A percentile compares a stretch with the other conserved stretches of the same genome.
Conservation (phyloP, 2,113 vertebrate species). For the Pterocles burchelli region DNA sequence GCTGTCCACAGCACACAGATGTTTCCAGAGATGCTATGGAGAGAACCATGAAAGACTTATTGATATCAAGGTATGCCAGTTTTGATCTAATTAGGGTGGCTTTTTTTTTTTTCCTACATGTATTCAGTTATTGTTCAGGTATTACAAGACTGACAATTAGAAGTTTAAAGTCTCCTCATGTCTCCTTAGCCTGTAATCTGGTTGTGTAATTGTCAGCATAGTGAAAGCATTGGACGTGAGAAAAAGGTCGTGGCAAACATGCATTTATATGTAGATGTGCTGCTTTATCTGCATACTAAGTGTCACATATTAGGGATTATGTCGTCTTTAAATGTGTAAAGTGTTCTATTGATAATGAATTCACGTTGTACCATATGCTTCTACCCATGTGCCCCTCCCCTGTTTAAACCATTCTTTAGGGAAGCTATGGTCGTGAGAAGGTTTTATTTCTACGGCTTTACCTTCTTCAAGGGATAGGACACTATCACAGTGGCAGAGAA, state of each 20-base stretch:
- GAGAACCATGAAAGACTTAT: constrained; percentile 86
- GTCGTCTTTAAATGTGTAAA: neutral
- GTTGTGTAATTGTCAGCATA: neutral
- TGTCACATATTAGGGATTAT: neutral
- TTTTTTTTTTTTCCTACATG: neutral
- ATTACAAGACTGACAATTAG: neutral
- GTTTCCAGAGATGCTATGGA: constrained; percentile 91
- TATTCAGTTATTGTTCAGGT: neutral
- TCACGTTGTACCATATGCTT: neutral
- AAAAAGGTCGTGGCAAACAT: neutral
- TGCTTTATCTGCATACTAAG: neutral
- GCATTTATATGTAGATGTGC: neutral
- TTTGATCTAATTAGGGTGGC: neutral
- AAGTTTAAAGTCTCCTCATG: neutral
- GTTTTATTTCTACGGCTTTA: constrained; percentile 92
- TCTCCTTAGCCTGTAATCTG: neutral
- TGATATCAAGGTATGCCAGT: constrained; percentile 86
- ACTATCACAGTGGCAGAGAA: constrained; percentile 87
- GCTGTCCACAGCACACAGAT: constrained; percentile 83
- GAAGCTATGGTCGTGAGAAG: constrained; percentile 91
- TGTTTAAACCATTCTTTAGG: constrained; percentile 73
- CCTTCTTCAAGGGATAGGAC: constrained; percentile 91
- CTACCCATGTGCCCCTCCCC: neutral
- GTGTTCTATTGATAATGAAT: neutral
- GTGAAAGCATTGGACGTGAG: neutral